Base-by-base conservation (phyloP, 2,888 invertebrate species). In the Sinelater perroti region DNA sequence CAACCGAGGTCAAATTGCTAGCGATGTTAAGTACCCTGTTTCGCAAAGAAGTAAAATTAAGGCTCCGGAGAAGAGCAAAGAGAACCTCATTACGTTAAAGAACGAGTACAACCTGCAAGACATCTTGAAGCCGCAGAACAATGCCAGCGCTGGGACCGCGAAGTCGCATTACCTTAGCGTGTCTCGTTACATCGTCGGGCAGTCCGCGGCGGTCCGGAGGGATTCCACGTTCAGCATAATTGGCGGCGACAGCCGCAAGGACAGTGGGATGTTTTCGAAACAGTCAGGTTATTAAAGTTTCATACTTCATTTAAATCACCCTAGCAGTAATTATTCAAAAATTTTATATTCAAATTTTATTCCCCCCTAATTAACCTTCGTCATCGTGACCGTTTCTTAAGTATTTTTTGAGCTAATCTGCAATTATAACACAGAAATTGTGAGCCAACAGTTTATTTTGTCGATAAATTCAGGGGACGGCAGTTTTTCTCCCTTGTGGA, bases 111-210 rank as follows among this genome's bases (percentile, higher is more conserved):
- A 81, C 65, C 70, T 80, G 28, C 76, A 79, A 63, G 78, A 79
- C 38, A 72, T 79, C 35, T 63, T 79, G 24, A 77, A 77, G 57
- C 77, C 78, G 1, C 62, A 75, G 58, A 72, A 74, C 11, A 76
- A 78, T 67, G 73, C 74, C 8, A 76, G 73, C 58, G 75, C 74
- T 20, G 75, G 74, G 24, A 75, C 72, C 13, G 88, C 87, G 2
- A 91, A 91, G 67, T 89, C 89, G 68, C 88, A 90, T 62, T 93
- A 92, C 78, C 78, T 91, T 63, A 85, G 86, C 63, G 87, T 90
- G 62, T 85, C 91, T 64, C 83, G 92, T 71, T 92, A 92, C 77
- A 85, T 91, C 66, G 87, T 90, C 56, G 91, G 91, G 58, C 76
- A 76, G 64, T 72, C 76, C 10, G 69, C 74, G 3, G 72, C 69